phyloP scores from a whole-genome alignment of 2,888 invertebrate species.

The Zygogramma bicolorata region DNA sequence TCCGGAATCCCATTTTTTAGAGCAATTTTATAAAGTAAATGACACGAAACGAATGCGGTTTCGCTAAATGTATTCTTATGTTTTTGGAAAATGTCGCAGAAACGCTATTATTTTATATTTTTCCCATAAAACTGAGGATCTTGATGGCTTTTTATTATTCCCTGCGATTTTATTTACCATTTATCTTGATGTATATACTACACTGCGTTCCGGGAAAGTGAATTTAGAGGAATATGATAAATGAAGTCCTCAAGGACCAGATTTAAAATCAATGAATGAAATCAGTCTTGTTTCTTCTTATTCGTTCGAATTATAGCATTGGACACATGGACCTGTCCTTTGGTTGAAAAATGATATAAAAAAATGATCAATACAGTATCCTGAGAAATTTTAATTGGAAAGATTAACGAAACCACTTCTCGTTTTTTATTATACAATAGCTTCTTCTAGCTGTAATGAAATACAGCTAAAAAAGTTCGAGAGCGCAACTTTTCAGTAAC shows the following conservation, averaged over 20 bases:
- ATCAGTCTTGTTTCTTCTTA: neutral
- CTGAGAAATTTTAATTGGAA: too few species aligned
- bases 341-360: too few species aligned
- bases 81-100: slow-evolving; percentile 63
- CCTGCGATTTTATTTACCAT: slow-evolving; percentile 43
- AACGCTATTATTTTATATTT: slow-evolving; percentile 64
- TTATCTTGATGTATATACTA: slow-evolving; percentile 36
- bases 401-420: too few species aligned
- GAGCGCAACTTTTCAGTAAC: too few species aligned
- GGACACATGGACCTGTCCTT: too few species aligned
- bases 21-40: slow-evolving; percentile 65
- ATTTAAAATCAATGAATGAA: neutral
- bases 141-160: slow-evolving; percentile 50
- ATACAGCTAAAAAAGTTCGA: too few species aligned
- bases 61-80: slow-evolving; percentile 66
- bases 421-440: too few species aligned
- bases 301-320: too few species aligned
- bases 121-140: slow-evolving; percentile 52
- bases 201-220: slow-evolving; percentile 23
- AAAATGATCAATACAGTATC: too few species aligned
- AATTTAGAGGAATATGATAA: slow-evolving; percentile 11
- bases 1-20: slow-evolving; percentile 62
- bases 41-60: slow-evolving; percentile 66
- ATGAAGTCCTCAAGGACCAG: neutral
- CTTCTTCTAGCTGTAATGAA: too few species aligned